Base-by-base conservation (phyloP, 2,888 invertebrate genomes). In the Stomorhina lunata region DNA sequence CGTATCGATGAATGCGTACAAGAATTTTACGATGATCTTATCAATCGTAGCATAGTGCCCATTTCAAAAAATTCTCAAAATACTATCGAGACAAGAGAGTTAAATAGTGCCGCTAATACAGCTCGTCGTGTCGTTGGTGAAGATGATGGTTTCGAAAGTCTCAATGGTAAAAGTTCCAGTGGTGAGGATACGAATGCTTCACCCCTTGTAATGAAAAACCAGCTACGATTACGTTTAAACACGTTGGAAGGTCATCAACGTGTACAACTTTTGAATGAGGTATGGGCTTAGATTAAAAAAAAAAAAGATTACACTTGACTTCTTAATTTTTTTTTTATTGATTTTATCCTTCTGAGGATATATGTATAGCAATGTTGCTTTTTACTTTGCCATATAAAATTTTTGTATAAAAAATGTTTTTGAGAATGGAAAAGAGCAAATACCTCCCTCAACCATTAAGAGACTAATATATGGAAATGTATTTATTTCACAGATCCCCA, bases 101-200 rank as follows among this genome's bases (percentile, higher is more conserved):
- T 15, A n/a, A 17, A n/a, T 27, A 20, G 22, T 34, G 10, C 25
- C 22, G 37, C 34, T 45, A n/a, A 53, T 10, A 22, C 48, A 37
- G 7, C 72, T 4, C 86, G 88, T 40, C 87, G 89, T 17, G 86
- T 81, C 45, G 86, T 89, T 29, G 92, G 93, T 80, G 92, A 96
- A 88, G 96, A 96, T 88, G 96, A 96, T 88, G 96, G 96, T 12
- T 96, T 96, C 87, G 96, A 96, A 91, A 96, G 96, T 89, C 92
- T 96, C 7, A 96, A 95, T 86, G 96, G 96, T 9, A 96, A 96
- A 88, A 95, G 95, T 84, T 96, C 96, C 0, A 95, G 95, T 87
- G 93, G 93, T 50, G 92, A 92, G 85, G 92, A 92, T 80, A 84
- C 82, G 34, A 88, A 88, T 78, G 61, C 50, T 27, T 79, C 69